These are phyloP conservation scores for Arnoldichthys spilopterus DNA, from an alignment of 2,797 vertebrate genomes.

Conservation along the genomic window DNA sequence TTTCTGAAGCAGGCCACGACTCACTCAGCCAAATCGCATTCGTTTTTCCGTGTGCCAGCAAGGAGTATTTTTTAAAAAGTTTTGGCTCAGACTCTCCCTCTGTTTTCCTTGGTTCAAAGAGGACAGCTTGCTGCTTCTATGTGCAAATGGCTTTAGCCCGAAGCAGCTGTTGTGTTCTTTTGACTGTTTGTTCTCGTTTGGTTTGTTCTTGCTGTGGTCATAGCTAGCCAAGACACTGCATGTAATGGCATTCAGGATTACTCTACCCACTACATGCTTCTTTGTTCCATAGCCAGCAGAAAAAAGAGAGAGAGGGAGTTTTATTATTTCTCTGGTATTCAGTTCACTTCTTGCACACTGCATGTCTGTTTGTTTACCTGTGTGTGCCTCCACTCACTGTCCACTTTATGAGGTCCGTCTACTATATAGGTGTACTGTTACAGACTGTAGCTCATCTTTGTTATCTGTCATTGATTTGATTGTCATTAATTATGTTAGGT, in stretches of 20 bases:
- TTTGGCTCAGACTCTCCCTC: conserved; percentile 39
- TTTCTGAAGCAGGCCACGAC: conserved; percentile 29
- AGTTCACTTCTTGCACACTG: neutral
- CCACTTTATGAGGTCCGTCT: neutral
- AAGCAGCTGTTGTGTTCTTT: conserved; percentile 71
- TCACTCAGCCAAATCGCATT: conserved; percentile 40
- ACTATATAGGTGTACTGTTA: neutral
- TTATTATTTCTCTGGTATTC: neutral
- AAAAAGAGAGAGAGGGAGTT: conserved; percentile 52
- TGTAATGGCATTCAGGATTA: conserved; percentile 67
- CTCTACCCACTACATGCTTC: conserved; percentile 58
- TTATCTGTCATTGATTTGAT: no score
- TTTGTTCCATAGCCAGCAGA: conserved; percentile 72
- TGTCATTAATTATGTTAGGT: no score
- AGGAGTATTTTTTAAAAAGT: conserved; percentile 36
- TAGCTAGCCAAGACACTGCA: conserved; percentile 70
- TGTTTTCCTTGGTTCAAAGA: conserved; percentile 51
- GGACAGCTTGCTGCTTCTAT: conserved; percentile 48
- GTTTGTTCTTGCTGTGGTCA: conserved; percentile 64
- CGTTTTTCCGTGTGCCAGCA: conserved; percentile 34
- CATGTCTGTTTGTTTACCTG: neutral
- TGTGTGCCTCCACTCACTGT: neutral
- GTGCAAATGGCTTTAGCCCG: conserved; percentile 57
- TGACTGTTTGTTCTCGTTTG: conserved; percentile 65
- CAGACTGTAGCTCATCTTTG: no score